These are phyloP conservation scores for Meloidogyne floridensis DNA, from an alignment of 1,140 invertebrate species.

Conservation along the genomic window DNA sequence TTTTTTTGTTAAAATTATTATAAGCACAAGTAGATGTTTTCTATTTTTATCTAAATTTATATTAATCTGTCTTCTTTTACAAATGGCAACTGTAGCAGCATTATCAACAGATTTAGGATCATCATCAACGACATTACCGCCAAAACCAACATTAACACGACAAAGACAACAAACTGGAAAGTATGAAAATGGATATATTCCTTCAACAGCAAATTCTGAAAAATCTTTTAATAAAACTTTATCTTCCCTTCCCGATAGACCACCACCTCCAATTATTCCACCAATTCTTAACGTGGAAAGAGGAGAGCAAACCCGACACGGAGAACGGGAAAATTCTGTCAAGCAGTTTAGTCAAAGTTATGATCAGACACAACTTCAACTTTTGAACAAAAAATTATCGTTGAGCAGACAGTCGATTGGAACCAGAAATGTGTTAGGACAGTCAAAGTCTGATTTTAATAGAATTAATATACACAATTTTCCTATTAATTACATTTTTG, in stretches of 20 bases:
- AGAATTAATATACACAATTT: no score
- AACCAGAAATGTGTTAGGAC: neutral
- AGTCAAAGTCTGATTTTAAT: neutral
- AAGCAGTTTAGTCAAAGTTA: neutral
- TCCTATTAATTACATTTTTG: no score
- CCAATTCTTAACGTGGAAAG: neutral
- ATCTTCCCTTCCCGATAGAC: neutral
- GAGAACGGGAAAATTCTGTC: neutral
- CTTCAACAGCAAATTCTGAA: no score
- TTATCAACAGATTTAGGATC: neutral
- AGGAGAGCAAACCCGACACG: no score
- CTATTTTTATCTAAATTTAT: neutral
- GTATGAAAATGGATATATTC: no score
- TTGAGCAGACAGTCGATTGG: neutral
- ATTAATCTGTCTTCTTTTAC: neutral
- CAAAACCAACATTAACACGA: neutral
- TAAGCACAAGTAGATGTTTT: no score
- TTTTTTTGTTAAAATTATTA: no score
- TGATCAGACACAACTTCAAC: neutral
- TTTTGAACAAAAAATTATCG: slow-evolving; percentile 1
- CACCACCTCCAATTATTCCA: neutral
- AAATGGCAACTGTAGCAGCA: neutral
- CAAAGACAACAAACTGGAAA: neutral
- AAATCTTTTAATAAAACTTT: neutral
- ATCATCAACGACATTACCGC: neutral